A percentile compares a stretch with the other conserved stretches of the same genome.
Evolutionary conservation across 2,797 vertebrate species (phyloP).

Genomic region (Semotilus atromaculatus): DNA sequence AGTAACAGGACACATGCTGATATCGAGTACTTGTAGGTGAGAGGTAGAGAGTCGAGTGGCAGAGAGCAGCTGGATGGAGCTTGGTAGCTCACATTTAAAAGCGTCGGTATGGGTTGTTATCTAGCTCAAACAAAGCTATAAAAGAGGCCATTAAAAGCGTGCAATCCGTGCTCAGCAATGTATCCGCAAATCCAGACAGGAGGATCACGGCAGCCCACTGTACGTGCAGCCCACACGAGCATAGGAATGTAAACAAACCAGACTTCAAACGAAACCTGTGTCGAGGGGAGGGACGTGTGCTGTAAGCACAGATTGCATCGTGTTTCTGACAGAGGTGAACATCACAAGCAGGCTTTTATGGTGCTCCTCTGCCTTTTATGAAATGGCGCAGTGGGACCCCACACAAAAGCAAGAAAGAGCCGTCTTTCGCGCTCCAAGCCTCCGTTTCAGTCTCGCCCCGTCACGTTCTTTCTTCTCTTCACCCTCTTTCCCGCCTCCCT

Average conservation of each 20-base stretch:
- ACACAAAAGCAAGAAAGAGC: constrained; percentile 58
- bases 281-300: constrained; percentile 46
- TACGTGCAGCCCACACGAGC: constrained; percentile 61
- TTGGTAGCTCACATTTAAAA: constrained; percentile 29
- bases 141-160: constrained; percentile 44
- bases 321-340: constrained; percentile 55
- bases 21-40: constrained; percentile 63
- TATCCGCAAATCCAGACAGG: constrained; percentile 56
- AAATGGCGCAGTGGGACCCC: constrained; percentile 46
- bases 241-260: constrained; percentile 80
- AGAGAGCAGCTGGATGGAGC: constrained; percentile 55
- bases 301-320: constrained; percentile 46
- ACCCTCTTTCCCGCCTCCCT: constrained; percentile 64
- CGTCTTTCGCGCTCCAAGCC: constrained; percentile 54
- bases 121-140: constrained; percentile 51
- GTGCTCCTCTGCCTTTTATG: constrained; percentile 53
- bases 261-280: constrained; percentile 67
- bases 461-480: constrained; percentile 68
- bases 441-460: constrained; percentile 48
- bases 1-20: constrained; percentile 72
- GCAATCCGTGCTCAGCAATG: constrained; percentile 50
- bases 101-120: constrained; percentile 32
- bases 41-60: constrained; percentile 54
- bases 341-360: constrained; percentile 64
- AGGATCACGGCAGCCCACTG: constrained; percentile 56